phyloP scores from a whole-genome alignment of 2,888 invertebrate genomes.

The Cantharis flavilabris region DNA sequence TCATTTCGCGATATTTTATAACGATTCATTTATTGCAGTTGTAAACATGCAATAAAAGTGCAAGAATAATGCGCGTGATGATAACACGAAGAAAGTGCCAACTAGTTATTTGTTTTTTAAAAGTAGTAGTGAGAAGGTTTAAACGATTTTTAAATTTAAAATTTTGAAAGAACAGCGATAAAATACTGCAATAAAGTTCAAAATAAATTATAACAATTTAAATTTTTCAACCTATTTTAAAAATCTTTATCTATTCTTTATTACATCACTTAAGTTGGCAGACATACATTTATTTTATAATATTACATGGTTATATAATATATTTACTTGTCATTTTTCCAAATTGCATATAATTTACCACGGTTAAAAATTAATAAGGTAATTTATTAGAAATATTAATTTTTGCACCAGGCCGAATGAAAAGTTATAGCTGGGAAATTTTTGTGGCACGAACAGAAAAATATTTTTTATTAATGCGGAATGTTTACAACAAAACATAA shows the following conservation, averaged over 20 bases:
- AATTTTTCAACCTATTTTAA: neutral
- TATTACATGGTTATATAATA: neutral
- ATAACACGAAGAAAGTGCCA: neutral
- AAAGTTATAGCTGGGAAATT: neutral
- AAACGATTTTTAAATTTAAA: neutral
- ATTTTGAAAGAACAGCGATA: neutral
- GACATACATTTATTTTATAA: neutral
- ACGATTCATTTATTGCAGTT: neutral
- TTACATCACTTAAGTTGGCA: neutral
- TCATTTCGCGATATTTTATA: neutral
- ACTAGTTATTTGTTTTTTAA: neutral
- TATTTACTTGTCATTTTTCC: neutral
- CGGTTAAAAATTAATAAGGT: neutral
- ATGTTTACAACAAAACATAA: neutral
- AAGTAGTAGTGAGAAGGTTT: neutral
- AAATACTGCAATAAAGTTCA: neutral
- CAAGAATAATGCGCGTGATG: neutral
- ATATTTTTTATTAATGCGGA: neutral
- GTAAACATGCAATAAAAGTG: neutral
- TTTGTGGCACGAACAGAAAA: neutral
- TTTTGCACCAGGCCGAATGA: neutral
- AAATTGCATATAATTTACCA: neutral
- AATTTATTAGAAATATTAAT: neutral
- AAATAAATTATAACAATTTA: neutral
- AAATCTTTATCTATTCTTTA: neutral